Evolutionary conservation across 2,797 vertebrate species (phyloP).

Genomic region (Ctenopoma kingsleyae): DNA sequence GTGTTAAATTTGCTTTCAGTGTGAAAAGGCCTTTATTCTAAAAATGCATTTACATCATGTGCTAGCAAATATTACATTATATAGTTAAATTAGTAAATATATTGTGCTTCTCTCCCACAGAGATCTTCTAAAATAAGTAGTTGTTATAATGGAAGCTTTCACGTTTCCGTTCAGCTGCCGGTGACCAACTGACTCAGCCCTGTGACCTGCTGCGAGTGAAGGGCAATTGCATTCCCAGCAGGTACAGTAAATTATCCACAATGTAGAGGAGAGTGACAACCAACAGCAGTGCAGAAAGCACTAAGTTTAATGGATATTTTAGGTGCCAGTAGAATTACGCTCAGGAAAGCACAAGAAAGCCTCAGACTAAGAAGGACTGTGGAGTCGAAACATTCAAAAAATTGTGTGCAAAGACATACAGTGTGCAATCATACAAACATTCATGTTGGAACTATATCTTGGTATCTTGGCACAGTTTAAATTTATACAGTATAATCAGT

Average conservation of each 20-base stretch:
- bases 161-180: constrained; percentile 57
- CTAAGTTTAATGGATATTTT: background rate
- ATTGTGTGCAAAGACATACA: background rate
- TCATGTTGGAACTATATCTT: background rate
- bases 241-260: background rate
- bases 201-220: constrained; percentile 10
- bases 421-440: background rate
- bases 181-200: constrained; percentile 30
- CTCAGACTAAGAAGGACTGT: background rate
- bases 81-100: background rate
- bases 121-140: constrained; percentile 55
- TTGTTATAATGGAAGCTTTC: constrained; percentile 55
- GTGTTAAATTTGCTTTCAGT: background rate
- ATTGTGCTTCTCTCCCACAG: background rate
- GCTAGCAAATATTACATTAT: background rate
- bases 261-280: background rate
- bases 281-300: background rate
- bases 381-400: background rate
- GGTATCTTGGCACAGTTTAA: background rate
- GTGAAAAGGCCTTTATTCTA: background rate
- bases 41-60: background rate
- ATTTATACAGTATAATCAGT: background rate
- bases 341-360: background rate
- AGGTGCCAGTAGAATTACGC: background rate
- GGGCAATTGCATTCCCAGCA: constrained; percentile 17